phyloP scores from a whole-genome alignment of 1,140 invertebrate genomes.

The Platyscapa corneri region DNA sequence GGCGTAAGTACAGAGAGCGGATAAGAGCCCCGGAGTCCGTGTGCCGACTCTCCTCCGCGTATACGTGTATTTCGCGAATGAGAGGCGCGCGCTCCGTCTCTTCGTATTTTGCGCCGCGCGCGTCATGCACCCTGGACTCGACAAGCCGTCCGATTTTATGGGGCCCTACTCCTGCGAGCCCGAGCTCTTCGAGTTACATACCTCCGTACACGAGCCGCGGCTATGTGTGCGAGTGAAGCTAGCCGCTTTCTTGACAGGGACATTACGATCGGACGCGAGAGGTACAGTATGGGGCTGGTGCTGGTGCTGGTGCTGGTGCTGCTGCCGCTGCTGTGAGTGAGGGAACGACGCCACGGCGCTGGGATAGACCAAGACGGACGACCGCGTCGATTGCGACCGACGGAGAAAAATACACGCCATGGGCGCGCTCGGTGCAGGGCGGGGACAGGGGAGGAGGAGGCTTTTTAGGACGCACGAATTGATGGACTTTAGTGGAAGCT shows the following conservation, averaged over 20 bases:
- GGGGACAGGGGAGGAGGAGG: no score
- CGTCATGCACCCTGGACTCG: slow-evolving; percentile 48
- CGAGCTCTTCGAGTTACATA: background rate
- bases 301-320: no score
- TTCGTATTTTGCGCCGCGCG: slow-evolving; percentile 53
- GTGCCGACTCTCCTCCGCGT: background rate
- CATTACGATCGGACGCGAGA: slow-evolving; percentile 62
- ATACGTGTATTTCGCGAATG: slow-evolving; percentile 29
- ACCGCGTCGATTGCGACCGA: slow-evolving; percentile 12
- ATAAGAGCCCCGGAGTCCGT: slow-evolving; percentile 27
- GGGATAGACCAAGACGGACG: slow-evolving; percentile 32
- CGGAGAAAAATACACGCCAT: background rate
- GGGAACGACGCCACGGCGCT: no score
- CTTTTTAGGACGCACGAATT: slow-evolving; percentile 51
- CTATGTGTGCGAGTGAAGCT: slow-evolving; percentile 58
- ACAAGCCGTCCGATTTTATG: slow-evolving; percentile 67
- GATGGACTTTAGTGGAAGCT: slow-evolving; percentile 49
- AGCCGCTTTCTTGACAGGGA: slow-evolving; percentile 70
- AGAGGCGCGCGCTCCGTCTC: slow-evolving; percentile 24
- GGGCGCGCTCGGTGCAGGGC: no score
- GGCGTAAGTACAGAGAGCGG: slow-evolving; percentile 53
- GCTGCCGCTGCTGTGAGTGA: no score
- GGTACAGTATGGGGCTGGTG: background rate
- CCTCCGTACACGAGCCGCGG: background rate
- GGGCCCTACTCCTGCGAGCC: slow-evolving; percentile 51